phyloP scores from a whole-genome alignment of 2,113 vertebrate genomes.

The Octodon degus region DNA sequence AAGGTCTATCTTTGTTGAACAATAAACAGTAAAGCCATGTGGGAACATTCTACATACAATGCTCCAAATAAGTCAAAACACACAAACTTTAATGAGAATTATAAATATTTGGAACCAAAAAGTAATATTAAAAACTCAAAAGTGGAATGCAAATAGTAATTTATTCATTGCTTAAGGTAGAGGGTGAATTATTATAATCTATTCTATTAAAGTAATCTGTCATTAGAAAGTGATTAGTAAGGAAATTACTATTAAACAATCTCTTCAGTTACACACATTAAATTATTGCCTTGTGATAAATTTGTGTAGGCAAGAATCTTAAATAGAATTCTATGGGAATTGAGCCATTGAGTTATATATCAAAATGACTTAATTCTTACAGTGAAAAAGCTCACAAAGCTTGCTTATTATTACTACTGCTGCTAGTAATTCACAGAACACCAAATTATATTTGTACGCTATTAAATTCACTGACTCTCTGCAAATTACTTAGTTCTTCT shows the following conservation, averaged over 20 bases:
- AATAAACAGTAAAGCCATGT: constrained; percentile 63
- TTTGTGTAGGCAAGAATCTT: constrained; percentile 57
- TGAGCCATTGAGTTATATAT: constrained; percentile 56
- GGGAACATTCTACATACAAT: constrained; percentile 38
- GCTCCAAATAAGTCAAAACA: constrained; percentile 43
- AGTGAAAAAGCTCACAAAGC: constrained; percentile 1
- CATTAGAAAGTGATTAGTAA: constrained; percentile 75
- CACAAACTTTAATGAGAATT: constrained; percentile 61
- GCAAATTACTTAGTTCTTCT: constrained; percentile 22
- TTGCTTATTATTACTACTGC: constrained; percentile 57
- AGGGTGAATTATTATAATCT: constrained; percentile 66
- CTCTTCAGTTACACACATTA: constrained; percentile 65
- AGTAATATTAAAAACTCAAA: constrained; percentile 38
- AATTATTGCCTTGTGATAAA: constrained; percentile 63
- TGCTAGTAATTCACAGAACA: constrained; percentile 55
- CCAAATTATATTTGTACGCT: constrained; percentile 28
- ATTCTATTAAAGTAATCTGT: constrained; percentile 71
- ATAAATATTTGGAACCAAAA: constrained; percentile 65
- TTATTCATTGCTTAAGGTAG: constrained; percentile 68
- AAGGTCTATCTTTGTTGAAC: constrained; percentile 46
- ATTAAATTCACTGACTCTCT: constrained; percentile 52
- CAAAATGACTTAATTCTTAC: constrained; percentile 64
- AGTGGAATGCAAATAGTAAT: constrained; percentile 25
- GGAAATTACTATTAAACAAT: constrained; percentile 73
- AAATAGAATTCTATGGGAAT: constrained; percentile 56